A percentile compares a stretch with the other conserved stretches of the same genome.
Conservation (phyloP, 92 coral and sea anemone species). For the Zoanthus gigantus region DNA sequence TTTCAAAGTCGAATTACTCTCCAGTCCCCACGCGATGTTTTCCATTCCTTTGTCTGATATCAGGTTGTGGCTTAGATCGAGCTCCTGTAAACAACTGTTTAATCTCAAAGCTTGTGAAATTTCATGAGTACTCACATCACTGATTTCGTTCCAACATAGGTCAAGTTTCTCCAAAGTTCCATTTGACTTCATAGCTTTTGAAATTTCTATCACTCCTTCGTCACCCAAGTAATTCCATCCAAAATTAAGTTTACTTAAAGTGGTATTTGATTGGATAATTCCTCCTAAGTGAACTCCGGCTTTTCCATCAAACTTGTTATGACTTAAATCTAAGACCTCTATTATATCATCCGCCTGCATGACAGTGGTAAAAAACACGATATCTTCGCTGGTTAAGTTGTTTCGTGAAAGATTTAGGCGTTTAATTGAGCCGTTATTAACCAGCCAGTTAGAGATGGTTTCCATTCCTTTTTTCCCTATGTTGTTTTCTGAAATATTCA, state of each 20-base stretch:
- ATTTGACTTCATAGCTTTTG: conserved; percentile 64
- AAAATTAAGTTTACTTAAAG: conserved; percentile 67
- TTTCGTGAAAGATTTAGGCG: conserved; percentile 79
- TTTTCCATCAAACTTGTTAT: conserved; percentile 65
- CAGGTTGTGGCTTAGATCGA: conserved; percentile 80
- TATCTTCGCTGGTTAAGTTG: conserved; percentile 72
- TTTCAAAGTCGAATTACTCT: conserved; percentile 75
- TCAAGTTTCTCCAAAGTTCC: conserved; percentile 71
- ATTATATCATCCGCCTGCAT: conserved; percentile 79
- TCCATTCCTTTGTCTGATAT: conserved; percentile 82
- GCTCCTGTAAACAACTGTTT: conserved; percentile 74
- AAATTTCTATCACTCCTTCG: conserved; percentile 69
- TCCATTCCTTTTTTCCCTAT: conserved; percentile 80
- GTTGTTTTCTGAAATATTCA: conserved; percentile 84
- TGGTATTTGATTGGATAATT: conserved; percentile 65
- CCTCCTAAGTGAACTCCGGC: conserved; percentile 78
- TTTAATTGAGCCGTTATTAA: conserved; percentile 69
- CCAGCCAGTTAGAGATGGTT: conserved; percentile 77
- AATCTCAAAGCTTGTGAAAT: conserved; percentile 65
- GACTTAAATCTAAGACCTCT: conserved; percentile 72
- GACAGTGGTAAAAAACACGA: conserved; percentile 71
- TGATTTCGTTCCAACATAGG: conserved; percentile 88
- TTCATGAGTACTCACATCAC: conserved; percentile 68
- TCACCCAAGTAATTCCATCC: conserved; percentile 92
- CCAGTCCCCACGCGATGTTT: conserved; percentile 76